Percentiles rank a stretch among this genome's conserved stretches.
Conservation (phyloP, 2,113 vertebrate genomes). For the Ctenomys sociabilis region DNA sequence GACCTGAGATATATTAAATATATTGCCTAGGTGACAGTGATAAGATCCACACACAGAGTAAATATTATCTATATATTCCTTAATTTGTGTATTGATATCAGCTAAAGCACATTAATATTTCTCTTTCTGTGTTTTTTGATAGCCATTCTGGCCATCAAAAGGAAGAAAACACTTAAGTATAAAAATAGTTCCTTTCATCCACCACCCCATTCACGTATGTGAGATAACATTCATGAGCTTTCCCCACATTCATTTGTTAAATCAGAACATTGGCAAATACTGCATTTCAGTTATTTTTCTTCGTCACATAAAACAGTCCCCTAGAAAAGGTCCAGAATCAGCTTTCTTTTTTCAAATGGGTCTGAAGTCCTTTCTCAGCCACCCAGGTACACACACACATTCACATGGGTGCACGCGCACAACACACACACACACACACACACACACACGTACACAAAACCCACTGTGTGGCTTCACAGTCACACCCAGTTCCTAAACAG, state of each 20-base stretch:
- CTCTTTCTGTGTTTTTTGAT: conserved; percentile 55
- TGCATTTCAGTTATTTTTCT: conserved; percentile 60
- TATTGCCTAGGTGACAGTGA: conserved; percentile 20
- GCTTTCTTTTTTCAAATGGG: conserved; percentile 38
- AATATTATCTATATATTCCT: background rate
- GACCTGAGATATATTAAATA: conserved; percentile 11
- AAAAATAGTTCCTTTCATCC: conserved; percentile 39
- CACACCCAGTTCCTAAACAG: conserved; percentile 45
- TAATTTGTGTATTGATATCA: conserved; percentile 60
- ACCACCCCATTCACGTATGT: conserved; percentile 27
- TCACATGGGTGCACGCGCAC: background rate
- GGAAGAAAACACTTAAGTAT: background rate
- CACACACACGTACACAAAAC: background rate
- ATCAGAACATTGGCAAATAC: background rate
- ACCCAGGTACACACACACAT: background rate
- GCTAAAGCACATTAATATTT: conserved; percentile 43
- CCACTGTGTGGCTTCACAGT: background rate
- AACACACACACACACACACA: background rate
- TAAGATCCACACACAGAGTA: background rate
- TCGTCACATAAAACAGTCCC: conserved; percentile 15
- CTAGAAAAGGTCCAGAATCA: conserved; percentile 50
- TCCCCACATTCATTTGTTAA: conserved; percentile 55
- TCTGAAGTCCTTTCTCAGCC: conserved; percentile 48
- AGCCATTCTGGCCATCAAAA: background rate
- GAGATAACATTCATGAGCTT: conserved; percentile 63